Evolutionary conservation across 2,888 invertebrate genomes (phyloP).

Genomic region (Muschampia plurimacula): DNA sequence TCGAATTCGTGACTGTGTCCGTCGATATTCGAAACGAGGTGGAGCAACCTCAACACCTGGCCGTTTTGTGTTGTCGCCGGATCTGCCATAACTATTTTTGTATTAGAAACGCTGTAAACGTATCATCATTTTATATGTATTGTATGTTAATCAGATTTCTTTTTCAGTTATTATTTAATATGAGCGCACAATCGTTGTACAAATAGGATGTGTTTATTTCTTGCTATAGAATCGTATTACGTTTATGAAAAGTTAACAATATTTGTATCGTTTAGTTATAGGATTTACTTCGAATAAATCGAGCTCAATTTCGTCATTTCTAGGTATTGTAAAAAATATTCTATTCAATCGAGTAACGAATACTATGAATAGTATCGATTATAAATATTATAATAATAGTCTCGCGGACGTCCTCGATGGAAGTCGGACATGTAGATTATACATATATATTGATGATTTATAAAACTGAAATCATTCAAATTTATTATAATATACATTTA

Average conservation of each 20-base stretch:
- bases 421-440: slow-evolving; percentile 72
- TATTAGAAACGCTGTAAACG: slow-evolving; percentile 72
- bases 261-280: slow-evolving; percentile 62
- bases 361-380: slow-evolving; percentile 69
- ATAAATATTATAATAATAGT: slow-evolving; percentile 60
- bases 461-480: slow-evolving; percentile 60
- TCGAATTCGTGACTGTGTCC: slow-evolving; percentile 75
- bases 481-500: slow-evolving; percentile 69
- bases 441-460: slow-evolving; percentile 64
- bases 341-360: slow-evolving; percentile 68
- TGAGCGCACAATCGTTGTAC: slow-evolving; percentile 83
- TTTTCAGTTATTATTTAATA: slow-evolving; percentile 76
- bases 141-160: slow-evolving; percentile 58
- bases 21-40: slow-evolving; percentile 69
- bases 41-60: slow-evolving; percentile 63
- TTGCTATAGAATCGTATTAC: slow-evolving; percentile 61
- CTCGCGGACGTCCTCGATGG: slow-evolving; percentile 78
- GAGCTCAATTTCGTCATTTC: slow-evolving; percentile 81
- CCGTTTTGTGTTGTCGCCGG: slow-evolving; percentile 68
- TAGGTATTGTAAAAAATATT: slow-evolving; percentile 75
- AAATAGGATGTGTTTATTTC: slow-evolving; percentile 63
- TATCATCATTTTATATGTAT: slow-evolving; percentile 58
- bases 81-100: slow-evolving; percentile 79
- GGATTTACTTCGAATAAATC: slow-evolving; percentile 81
- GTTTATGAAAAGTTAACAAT: slow-evolving; percentile 56